Conservation (phyloP, 2,888 invertebrate genomes). For the Mythimna ferrago region DNA sequence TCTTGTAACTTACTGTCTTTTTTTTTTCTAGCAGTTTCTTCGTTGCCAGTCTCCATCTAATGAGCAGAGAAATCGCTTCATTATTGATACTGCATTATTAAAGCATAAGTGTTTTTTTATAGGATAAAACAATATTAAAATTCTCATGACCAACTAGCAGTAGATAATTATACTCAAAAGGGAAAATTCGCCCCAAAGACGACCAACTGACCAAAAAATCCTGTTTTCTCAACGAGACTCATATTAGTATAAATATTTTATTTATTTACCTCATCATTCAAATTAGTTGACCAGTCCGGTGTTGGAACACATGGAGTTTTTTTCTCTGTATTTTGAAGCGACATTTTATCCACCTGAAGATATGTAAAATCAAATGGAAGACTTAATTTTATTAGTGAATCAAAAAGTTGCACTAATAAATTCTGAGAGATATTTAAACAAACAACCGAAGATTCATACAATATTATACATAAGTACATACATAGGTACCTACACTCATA, state of each 20-base stretch:
- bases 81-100: background rate
- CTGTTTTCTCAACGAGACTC: background rate
- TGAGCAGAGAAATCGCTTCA: conserved; percentile 17
- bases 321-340: conserved; percentile 42
- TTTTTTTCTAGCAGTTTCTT: conserved; percentile 15
- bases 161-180: background rate
- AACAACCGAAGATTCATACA: no score
- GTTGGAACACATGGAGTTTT: conserved; percentile 67
- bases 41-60: conserved; percentile 42
- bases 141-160: background rate
- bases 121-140: no score
- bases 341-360: background rate
- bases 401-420: background rate
- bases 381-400: background rate
- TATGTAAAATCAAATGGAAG: background rate
- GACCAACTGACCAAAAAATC: no score
- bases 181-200: no score
- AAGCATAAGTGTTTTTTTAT: background rate
- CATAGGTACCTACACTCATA: no score
- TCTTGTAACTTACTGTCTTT: conserved; percentile 4
- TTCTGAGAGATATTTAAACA: background rate
- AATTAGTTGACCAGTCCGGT: conserved; percentile 67
- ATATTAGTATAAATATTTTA: background rate
- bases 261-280: conserved; percentile 47
- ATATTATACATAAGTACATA: no score